Percentiles rank a stretch among this genome's conserved stretches.
phyloP scores from a whole-genome alignment of 2,113 vertebrate genomes.

The Phalacrocorax aristotelis region DNA sequence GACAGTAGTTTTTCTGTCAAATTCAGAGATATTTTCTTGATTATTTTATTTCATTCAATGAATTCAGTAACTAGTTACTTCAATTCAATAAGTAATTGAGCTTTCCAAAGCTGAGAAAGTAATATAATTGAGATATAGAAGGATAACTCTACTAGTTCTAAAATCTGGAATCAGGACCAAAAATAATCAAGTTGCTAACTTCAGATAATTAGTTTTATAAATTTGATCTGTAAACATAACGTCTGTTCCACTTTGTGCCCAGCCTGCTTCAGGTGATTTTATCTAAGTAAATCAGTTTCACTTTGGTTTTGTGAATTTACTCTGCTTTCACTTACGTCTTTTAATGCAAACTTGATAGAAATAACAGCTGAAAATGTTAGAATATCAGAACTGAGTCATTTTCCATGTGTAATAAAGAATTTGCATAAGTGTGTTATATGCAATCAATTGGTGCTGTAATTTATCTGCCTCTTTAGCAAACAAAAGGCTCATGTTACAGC shows the following conservation, averaged over 20 bases:
- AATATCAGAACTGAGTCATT: not conserved
- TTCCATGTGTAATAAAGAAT: not conserved
- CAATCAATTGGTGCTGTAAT: not conserved
- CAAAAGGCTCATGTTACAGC: conserved; percentile 4
- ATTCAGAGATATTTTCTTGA: not conserved
- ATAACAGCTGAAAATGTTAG: not conserved
- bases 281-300: not conserved
- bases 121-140: not conserved
- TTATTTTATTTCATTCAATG: not conserved
- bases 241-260: not conserved
- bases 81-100: not conserved
- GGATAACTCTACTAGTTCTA: not conserved
- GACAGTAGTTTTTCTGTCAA: not conserved
- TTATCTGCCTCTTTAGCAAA: conserved; percentile 10
- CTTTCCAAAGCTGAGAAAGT: not conserved
- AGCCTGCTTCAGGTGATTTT: not conserved
- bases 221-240: not conserved
- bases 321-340: not conserved
- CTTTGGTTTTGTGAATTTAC: not conserved
- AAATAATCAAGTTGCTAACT: not conserved
- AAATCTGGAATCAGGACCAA: not conserved
- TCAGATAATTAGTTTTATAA: not conserved
- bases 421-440: not conserved
- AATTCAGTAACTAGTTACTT: not conserved
- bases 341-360: not conserved